Evolutionary conservation across 2,888 invertebrate species (phyloP).

Genomic region (Troides aeacus): DNA sequence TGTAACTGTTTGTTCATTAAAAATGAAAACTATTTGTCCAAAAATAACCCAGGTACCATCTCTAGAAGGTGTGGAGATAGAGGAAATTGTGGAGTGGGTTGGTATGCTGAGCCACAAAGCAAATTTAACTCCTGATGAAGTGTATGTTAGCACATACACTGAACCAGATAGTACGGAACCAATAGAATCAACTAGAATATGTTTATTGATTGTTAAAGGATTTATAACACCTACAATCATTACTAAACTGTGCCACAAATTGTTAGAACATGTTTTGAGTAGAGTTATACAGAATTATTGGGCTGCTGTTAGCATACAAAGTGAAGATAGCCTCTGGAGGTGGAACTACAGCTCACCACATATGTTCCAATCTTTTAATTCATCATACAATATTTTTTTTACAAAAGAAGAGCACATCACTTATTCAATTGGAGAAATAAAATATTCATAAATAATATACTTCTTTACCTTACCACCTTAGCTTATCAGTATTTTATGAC

Average conservation of each 20-base stretch:
- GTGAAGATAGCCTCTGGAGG: slow-evolving; percentile 61
- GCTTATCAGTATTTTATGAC: too few relatives aligned
- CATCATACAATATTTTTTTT: slow-evolving; percentile 60
- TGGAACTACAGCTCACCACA: slow-evolving; percentile 50
- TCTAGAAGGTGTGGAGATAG: slow-evolving; percentile 52
- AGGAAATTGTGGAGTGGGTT: slow-evolving; percentile 69
- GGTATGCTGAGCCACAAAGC: slow-evolving; percentile 59
- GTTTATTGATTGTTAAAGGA: slow-evolving; percentile 56
- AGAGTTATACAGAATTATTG: slow-evolving; percentile 57
- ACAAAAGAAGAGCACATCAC: slow-evolving; percentile 44
- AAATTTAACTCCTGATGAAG: slow-evolving; percentile 49
- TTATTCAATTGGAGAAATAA: slow-evolving; percentile 64
- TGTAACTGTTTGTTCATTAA: slow-evolving; percentile 46
- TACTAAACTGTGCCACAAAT: slow-evolving; percentile 43
- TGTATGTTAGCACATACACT: slow-evolving; percentile 61
- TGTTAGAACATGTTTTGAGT: slow-evolving; percentile 49
- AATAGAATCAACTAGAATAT: slow-evolving; percentile 56
- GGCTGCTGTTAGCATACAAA: slow-evolving; percentile 61
- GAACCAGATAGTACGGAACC: slow-evolving; percentile 55
- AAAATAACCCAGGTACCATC: slow-evolving; percentile 54
- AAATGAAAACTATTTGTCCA: slow-evolving; percentile 46
- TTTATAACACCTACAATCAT: slow-evolving; percentile 53
- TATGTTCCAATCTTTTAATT: slow-evolving; percentile 64
- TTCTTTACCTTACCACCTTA: too few relatives aligned
- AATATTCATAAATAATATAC: slow-evolving; percentile 51